Base-by-base conservation (phyloP, 2,888 invertebrate species). In the Ectemnius lituratus region DNA sequence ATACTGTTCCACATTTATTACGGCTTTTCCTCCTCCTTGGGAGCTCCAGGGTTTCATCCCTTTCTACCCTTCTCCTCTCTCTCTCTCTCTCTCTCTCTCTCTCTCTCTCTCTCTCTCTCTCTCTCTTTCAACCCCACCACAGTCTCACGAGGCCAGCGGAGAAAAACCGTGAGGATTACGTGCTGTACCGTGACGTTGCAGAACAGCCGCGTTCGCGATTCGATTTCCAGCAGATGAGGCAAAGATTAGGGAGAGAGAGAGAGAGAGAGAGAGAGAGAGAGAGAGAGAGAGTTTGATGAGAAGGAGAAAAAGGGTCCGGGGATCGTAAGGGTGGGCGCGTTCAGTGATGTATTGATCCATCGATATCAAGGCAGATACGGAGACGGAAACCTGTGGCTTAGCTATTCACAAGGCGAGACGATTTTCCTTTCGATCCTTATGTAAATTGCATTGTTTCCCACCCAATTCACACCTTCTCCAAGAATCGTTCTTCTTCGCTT, bases 371-470 rank as follows among this genome's bases (percentile, higher is more conserved):
- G 58, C 64, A 62, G 59, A 60, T 57, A 23, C 61, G 37, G 59
- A 47, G 61, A 57, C 52, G 45, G 68, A 69, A 73, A 69, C 73
- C 58, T 69, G 69, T 58, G 73, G 73, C 69, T 73, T 69, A 69
- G 59, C 49, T 58, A 65, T 65, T 62, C 47, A 62, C 57, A 27
- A 37, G 60, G 57, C 59, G 27, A 62, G 52, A 46, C 60, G 67
- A 52, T 58, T 63, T 49, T 14, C 63, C 57, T 62, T 62, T 69
- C 65, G 45, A 61, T 73, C 73, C 65, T 73, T 69, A 69, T 69
- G 69, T 69, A 73, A 73, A 73, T 73, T 69, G 65, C 73, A 65
- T 73, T 73, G 69, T 69, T 73, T 73, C 69, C 61, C 61, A 60
- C 23, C 61, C 69, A 65, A 69, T 73, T 65, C 68, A 37, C 65